Evolutionary conservation across 1,140 invertebrate species (phyloP), one percentile per base, ranked within the genome.

Genomic region (Phenacoccus solenopsis): DNA sequence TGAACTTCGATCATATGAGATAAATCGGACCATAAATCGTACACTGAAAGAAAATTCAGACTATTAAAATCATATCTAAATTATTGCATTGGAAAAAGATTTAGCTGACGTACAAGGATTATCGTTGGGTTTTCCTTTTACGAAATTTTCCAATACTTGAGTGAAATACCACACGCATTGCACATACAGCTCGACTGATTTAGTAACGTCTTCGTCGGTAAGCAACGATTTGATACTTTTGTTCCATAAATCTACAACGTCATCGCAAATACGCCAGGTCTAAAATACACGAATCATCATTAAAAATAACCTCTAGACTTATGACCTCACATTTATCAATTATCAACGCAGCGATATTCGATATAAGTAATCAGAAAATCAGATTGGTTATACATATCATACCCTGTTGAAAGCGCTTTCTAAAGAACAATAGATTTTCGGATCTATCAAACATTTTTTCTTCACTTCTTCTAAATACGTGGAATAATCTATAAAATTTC

Each of bases 141-240:
- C 21, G 25, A 24, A 25, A 24, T 64, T 64, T 22, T 64, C 22
- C 3, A 64, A 20, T 5, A 64, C 16, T 16, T 64, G 21, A 3
- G 59, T 64, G 1, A 64, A 64, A 16, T 64, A 64, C 59, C 59
- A 64, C 20, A 64, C 22, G 20, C 59, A 64, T 27, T 64, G 59
- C 2, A 64, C 22, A 16, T 64, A 64, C 25, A 64, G 16, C 20
- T 64, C 59, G 21, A 64, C 59, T 1, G 59, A 9, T 9, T 64
- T 24, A 1, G 10, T 1, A 20, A 64, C 59, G 16, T 64, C 22
- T 25, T 64, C 1, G 20, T 64, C 59, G 10, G 59, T 25, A 3
- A 64, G 22, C 12, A 10, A 2, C 25, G 25, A 64, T 16, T 27
- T 64, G 10, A 16, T 25, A 25, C 22, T 27, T 24, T 64, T 27